A percentile compares a stretch with the other conserved stretches of the same genome.
Evolutionary conservation across 2,113 vertebrate species (phyloP).

Genomic region (Mormoops blainvillei): DNA sequence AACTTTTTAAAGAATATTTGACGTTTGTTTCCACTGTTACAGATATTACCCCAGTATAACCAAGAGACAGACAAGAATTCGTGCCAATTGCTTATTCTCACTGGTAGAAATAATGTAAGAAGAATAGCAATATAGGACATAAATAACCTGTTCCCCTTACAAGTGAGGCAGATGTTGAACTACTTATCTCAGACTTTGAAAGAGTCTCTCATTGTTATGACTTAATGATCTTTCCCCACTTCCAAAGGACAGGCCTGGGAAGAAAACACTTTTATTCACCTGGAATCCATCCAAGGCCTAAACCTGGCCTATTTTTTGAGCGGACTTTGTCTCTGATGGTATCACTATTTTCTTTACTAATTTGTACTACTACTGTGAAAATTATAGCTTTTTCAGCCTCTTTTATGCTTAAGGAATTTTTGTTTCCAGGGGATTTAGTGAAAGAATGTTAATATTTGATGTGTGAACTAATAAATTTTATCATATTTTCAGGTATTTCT

Average conservation of each 20-base stretch:
- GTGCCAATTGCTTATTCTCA: conserved; percentile 4
- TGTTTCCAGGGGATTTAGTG: background rate
- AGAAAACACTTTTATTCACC: background rate
- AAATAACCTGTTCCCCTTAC: background rate
- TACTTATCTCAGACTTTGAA: background rate
- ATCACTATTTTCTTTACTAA: background rate
- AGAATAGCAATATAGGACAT: background rate
- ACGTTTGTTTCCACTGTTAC: background rate
- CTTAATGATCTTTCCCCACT: background rate
- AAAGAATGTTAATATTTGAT: background rate
- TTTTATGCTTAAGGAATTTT: background rate
- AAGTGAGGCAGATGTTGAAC: background rate
- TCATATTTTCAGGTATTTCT: conserved; percentile 82
- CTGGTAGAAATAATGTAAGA: background rate
- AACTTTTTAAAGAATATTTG: background rate
- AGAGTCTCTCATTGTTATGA: background rate
- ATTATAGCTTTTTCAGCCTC: background rate
- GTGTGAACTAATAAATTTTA: background rate
- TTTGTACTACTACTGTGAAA: background rate
- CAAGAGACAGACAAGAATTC: background rate
- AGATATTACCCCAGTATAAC: background rate
- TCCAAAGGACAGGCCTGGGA: background rate
- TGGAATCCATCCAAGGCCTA: background rate
- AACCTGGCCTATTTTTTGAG: background rate
- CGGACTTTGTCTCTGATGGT: background rate